Conservation (phyloP, 1,140 invertebrate species). For the Drosophila chauvacae region DNA sequence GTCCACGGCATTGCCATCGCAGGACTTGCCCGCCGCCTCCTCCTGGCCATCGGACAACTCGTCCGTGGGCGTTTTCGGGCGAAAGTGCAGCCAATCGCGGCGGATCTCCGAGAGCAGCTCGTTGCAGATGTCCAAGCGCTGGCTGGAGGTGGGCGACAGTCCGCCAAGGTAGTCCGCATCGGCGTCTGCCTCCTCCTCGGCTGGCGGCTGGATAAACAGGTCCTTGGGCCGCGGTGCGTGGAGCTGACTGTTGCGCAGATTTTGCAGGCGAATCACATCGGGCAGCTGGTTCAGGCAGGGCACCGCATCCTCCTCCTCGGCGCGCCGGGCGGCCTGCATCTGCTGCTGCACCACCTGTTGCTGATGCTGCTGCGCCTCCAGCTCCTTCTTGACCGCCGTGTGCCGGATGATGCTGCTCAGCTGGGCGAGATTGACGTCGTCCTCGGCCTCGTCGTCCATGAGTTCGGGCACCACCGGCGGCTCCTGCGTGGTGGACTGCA, state of each 20-base stretch:
- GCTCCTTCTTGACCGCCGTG: conserved; percentile 73
- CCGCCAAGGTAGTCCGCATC: conserved; percentile 69
- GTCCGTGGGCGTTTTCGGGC: conserved; percentile 88
- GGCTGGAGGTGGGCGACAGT: conserved; percentile 79
- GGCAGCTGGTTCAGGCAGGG: conserved; percentile 71
- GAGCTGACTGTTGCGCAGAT: conserved; percentile 56
- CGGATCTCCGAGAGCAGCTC: conserved; percentile 81
- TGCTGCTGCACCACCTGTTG: conserved; percentile 54
- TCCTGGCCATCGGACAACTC: conserved; percentile 69
- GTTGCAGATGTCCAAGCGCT: conserved; percentile 81
- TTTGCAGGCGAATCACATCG: conserved; percentile 75
- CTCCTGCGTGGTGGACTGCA: conserved; percentile 34
- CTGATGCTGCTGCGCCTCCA: conserved; percentile 65
- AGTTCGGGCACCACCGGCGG: conserved; percentile 29
- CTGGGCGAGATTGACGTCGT: conserved; percentile 81
- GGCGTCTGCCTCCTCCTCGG: conserved; percentile 22
- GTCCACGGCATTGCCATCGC: conserved; percentile 80
- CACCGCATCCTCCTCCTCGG: conserved; percentile 40
- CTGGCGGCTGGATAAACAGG: conserved; percentile 50
- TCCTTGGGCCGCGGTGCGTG: conserved; percentile 42
- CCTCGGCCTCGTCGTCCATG: conserved; percentile 76
- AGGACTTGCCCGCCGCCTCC: conserved; percentile 48
- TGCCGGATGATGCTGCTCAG: conserved; percentile 79
- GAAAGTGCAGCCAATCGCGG: conserved; percentile 89
- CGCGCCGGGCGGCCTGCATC: conserved; percentile 20